A percentile compares a stretch with the other conserved stretches of the same genome.
These are phyloP conservation scores for Tachystola acroxantha DNA, from an alignment of 2,888 invertebrate species.

Conservation along the genomic window DNA sequence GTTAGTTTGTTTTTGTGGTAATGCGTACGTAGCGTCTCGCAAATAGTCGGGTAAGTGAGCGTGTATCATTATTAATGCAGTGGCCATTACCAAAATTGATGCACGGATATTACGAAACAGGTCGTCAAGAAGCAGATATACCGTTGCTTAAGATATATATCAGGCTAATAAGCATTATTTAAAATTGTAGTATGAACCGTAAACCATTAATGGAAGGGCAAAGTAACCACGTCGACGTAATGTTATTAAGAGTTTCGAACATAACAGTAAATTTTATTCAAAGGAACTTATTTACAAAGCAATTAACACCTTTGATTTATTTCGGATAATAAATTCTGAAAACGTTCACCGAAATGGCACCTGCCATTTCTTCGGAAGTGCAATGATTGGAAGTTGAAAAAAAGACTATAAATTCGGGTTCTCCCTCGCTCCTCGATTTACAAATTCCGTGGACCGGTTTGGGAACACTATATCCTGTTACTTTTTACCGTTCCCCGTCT, in stretches of 20 bases:
- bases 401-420: constrained; percentile 21
- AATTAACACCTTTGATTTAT: neutral
- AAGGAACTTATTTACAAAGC: neutral
- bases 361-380: constrained; percentile 13
- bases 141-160: constrained; percentile 19
- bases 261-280: neutral
- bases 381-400: constrained; percentile 13
- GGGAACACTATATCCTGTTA: constrained; percentile 52
- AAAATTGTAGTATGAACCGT: constrained; percentile 14
- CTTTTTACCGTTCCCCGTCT: constrained; percentile 58
- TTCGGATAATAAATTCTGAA: constrained; percentile 11
- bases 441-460: constrained; percentile 56
- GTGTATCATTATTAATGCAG: constrained; percentile 39
- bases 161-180: constrained; percentile 23
- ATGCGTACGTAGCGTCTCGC: constrained; percentile 41
- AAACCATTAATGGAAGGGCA: constrained; percentile 2
- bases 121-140: constrained; percentile 17
- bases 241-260: neutral
- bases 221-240: neutral
- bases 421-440: constrained; percentile 31
- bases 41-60: constrained; percentile 40
- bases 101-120: constrained; percentile 30
- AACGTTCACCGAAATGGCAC: constrained; percentile 11
- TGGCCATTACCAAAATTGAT: constrained; percentile 47
- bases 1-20: constrained; percentile 54